Evolutionary conservation across 1,140 invertebrate genomes (phyloP).

Genomic region (Camponotus vicinus): DNA sequence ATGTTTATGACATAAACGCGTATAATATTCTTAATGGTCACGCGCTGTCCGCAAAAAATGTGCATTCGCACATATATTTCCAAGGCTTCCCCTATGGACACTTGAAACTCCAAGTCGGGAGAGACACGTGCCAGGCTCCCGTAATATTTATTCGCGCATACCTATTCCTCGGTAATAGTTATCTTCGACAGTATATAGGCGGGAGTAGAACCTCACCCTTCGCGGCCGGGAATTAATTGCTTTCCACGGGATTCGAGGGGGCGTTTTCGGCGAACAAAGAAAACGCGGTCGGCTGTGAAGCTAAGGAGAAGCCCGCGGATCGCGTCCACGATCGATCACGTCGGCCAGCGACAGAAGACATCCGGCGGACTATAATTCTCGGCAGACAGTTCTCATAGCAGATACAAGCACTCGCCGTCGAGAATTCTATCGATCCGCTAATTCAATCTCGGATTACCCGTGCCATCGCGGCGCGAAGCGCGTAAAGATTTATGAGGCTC

Average conservation of each 20-base stretch:
- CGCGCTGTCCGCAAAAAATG: slow-evolving; percentile 20
- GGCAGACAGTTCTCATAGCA: slow-evolving; percentile 29
- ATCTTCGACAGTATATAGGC: slow-evolving; percentile 44
- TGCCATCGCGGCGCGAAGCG: background rate
- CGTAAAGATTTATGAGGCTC: slow-evolving; percentile 49
- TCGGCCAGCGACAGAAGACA: slow-evolving; percentile 45
- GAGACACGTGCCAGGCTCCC: slow-evolving; percentile 45
- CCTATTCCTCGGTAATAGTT: slow-evolving; percentile 32
- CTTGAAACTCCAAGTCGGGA: background rate
- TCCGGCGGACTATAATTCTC: slow-evolving; percentile 41
- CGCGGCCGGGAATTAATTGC: slow-evolving; percentile 74
- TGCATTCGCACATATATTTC: slow-evolving; percentile 35
- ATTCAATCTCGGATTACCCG: slow-evolving; percentile 52
- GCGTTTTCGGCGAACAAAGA: slow-evolving; percentile 70
- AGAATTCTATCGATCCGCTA: slow-evolving; percentile 44
- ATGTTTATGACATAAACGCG: slow-evolving; percentile 25
- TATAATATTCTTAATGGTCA: slow-evolving; percentile 13
- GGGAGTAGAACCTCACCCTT: background rate
- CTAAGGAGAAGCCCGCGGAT: slow-evolving; percentile 42
- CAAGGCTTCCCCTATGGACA: background rate
- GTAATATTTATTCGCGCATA: slow-evolving; percentile 53
- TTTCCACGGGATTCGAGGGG: slow-evolving; percentile 62
- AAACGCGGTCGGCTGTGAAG: slow-evolving; percentile 57
- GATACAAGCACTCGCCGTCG: slow-evolving; percentile 18
- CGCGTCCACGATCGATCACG: slow-evolving; percentile 58